Percentiles rank a stretch among this genome's conserved stretches.
phyloP scores from a whole-genome alignment of 2,113 vertebrate genomes.

The Pedetes capensis region DNA sequence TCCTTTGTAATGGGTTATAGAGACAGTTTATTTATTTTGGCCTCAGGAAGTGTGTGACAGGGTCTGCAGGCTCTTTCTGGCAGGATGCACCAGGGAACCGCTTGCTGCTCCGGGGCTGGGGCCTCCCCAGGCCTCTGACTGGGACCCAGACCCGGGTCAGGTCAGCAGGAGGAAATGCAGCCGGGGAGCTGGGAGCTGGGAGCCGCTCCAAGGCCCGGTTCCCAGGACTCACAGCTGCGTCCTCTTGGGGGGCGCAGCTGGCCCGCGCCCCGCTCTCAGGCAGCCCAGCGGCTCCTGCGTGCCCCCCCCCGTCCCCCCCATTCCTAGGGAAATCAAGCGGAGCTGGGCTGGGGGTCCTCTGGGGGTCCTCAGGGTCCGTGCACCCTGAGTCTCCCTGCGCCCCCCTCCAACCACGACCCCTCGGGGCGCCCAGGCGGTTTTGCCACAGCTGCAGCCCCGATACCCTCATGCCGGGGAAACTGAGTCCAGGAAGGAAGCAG shows the following conservation, averaged over 20 bases:
- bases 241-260: slow-evolving; percentile 6
- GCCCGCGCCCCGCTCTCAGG: neutral
- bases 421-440: too few species aligned
- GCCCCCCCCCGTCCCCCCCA: neutral
- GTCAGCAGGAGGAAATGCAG: neutral
- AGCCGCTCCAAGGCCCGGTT: slow-evolving; percentile 21
- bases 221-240: slow-evolving; percentile 65
- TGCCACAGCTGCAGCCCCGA: too few species aligned
- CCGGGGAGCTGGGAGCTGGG: neutral
- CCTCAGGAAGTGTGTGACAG: too few species aligned
- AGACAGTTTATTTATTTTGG: neutral
- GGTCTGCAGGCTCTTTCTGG: too few species aligned
- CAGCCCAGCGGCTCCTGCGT: neutral
- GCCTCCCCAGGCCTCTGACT: neutral
- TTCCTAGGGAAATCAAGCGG: slow-evolving; percentile 19
- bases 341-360: too few species aligned
- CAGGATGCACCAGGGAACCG: too few species aligned
- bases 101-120: too few species aligned
- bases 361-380: too few species aligned
- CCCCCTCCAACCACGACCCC: too few species aligned
- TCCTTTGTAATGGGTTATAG: neutral
- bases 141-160: neutral
- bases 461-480: neutral
- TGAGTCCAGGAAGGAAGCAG: neutral
- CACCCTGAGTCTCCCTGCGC: too few species aligned